Percentiles rank a stretch among this genome's conserved stretches.
Conservation (phyloP, 1,140 invertebrate species). For the Meloidogyne floridensis region DNA sequence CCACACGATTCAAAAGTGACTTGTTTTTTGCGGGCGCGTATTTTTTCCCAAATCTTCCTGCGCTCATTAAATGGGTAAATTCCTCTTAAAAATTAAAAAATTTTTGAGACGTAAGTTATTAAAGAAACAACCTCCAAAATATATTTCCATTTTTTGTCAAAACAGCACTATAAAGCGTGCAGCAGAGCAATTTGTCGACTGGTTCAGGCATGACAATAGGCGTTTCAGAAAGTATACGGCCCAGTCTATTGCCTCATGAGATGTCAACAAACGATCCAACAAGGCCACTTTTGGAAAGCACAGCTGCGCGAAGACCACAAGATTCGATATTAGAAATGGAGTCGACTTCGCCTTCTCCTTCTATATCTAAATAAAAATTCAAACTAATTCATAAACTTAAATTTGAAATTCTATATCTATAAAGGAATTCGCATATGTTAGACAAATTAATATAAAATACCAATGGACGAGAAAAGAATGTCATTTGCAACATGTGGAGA, state of each 20-base stretch:
- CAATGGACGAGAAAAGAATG: not conserved
- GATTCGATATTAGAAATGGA: not conserved
- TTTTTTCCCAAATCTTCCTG: constrained; percentile 92
- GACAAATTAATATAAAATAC: not conserved
- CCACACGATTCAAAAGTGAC: constrained; percentile 68
- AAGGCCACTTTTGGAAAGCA: not conserved
- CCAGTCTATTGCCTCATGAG: constrained; percentile 64
- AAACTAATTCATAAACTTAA: no score
- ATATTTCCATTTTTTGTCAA: constrained; percentile 84
- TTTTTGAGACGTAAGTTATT: constrained; percentile 75
- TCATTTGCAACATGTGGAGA: constrained; percentile 28
- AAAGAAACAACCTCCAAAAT: constrained; percentile 89
- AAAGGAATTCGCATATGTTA: not conserved
- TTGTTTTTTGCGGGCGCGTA: constrained; percentile 83
- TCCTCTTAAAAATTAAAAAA: constrained; percentile 74
- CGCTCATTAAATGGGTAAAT: constrained; percentile 89
- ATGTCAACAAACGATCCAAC: constrained; percentile 55
- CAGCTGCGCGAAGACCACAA: not conserved
- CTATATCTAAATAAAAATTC: no score
- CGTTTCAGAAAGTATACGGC: constrained; percentile 83
- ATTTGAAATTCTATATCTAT: no score
- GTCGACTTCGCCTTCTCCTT: not conserved
- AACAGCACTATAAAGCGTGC: constrained; percentile 85
- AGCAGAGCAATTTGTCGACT: constrained; percentile 84
- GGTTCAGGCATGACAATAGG: constrained; percentile 72